Percentiles rank a stretch among this genome's conserved stretches.
These are phyloP conservation scores for Ophiodon elongatus DNA, from an alignment of 2,113 vertebrate genomes.

Conservation along the genomic window DNA sequence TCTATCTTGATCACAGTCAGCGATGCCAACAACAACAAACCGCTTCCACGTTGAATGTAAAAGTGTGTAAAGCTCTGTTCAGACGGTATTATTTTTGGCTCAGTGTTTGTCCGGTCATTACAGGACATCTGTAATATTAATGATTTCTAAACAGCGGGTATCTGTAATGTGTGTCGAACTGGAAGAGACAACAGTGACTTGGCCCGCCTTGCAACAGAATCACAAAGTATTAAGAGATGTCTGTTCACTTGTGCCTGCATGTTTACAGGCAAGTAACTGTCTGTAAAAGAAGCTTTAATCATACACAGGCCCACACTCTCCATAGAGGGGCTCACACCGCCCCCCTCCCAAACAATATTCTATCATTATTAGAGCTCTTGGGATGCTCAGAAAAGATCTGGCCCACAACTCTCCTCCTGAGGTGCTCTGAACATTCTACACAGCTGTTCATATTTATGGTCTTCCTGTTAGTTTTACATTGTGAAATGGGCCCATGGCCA, in stretches of 20 bases:
- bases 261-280: slow-evolving; percentile 29
- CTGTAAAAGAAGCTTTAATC: slow-evolving; percentile 7
- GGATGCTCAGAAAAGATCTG: slow-evolving; percentile 1
- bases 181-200: not conserved
- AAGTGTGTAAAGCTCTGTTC: not conserved
- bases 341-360: not conserved
- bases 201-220: not conserved
- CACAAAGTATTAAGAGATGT: not conserved
- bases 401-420: not conserved
- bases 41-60: not conserved
- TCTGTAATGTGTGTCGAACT: not conserved
- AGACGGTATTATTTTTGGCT: not conserved
- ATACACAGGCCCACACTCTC: not conserved
- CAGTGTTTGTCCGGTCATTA: not conserved
- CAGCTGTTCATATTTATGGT: not conserved
- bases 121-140: slow-evolving; percentile 9
- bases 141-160: not conserved
- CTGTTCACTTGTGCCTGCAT: not conserved
- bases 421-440: not conserved
- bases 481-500: not conserved
- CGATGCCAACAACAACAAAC: slow-evolving; percentile 17
- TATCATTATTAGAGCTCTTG: not conserved
- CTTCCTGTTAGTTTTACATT: not conserved
- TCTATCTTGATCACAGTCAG: slow-evolving; percentile 36
- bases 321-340: slow-evolving; percentile 1